Conservation (phyloP, 2,888 invertebrate genomes). For the Cantharis lateralis region DNA sequence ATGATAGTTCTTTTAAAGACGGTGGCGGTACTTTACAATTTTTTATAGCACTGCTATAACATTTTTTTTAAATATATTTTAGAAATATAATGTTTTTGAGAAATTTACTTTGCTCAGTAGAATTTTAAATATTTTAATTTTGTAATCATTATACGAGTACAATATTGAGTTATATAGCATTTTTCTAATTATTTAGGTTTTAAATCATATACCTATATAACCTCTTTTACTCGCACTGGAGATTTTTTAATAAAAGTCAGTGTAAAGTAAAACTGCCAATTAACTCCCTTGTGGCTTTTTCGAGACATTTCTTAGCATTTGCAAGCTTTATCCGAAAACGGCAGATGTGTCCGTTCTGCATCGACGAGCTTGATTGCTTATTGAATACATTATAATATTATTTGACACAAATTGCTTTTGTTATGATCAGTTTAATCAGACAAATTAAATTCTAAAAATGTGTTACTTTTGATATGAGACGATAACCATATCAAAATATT, state of each 20-base stretch:
- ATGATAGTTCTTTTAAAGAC: too few species aligned
- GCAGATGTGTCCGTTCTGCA: constrained; percentile 28
- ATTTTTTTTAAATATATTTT: too few species aligned
- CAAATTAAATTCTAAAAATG: not conserved
- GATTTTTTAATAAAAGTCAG: not conserved
- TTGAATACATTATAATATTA: constrained; percentile 20
- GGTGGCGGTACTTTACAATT: too few species aligned
- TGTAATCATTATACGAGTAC: not conserved
- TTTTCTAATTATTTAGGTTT: not conserved
- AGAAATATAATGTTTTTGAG: too few species aligned
- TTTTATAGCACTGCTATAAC: too few species aligned
- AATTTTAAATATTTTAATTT: not conserved
- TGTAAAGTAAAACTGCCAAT: constrained; percentile 1
- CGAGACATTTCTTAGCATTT: constrained; percentile 19
- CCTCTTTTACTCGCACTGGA: not conserved
- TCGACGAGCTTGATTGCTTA: constrained; percentile 23
- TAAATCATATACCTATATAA: not conserved
- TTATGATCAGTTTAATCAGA: not conserved
- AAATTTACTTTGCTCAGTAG: not conserved
- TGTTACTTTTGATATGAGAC: not conserved
- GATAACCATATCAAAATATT: not conserved
- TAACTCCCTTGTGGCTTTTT: constrained; percentile 15
- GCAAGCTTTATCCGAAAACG: constrained; percentile 21
- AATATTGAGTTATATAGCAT: not conserved
- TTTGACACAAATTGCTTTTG: constrained; percentile 17